Percentiles rank a stretch among this genome's conserved stretches.
phyloP scores from a whole-genome alignment of 1,140 invertebrate species.

The Campoletis sonorensis region DNA sequence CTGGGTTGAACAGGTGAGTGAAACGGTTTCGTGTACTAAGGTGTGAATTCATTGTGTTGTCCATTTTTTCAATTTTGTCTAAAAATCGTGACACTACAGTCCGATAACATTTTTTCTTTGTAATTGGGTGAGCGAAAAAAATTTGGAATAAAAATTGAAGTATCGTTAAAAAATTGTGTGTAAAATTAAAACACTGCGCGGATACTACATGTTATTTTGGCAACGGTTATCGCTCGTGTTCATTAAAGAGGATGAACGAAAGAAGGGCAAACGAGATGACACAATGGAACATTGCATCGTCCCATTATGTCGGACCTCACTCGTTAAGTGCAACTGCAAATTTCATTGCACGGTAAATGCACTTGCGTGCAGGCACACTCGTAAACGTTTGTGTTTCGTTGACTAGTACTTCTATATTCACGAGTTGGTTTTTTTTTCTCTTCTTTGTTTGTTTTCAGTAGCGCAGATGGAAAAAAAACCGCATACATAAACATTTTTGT shows the following conservation, averaged over 20 bases:
- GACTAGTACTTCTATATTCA: not conserved
- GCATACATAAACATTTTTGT: not conserved
- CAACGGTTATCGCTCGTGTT: too few species aligned
- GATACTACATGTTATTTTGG: too few species aligned
- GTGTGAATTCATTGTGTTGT: not conserved
- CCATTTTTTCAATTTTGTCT: too few species aligned
- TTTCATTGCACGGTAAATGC: constrained; percentile 53
- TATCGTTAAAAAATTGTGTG: too few species aligned
- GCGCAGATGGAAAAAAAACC: not conserved
- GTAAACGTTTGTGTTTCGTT: not conserved
- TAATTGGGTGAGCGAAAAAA: too few species aligned
- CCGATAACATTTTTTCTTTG: too few species aligned
- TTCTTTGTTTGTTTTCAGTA: not conserved
- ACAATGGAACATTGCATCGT: constrained; percentile 49
- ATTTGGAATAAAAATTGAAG: too few species aligned
- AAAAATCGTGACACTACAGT: too few species aligned
- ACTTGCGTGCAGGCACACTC: constrained; percentile 44
- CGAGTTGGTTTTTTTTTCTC: not conserved
- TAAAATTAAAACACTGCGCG: too few species aligned
- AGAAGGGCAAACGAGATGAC: not conserved
- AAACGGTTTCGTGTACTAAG: not conserved
- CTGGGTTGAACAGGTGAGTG: not conserved
- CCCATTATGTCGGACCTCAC: constrained; percentile 42
- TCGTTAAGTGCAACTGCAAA: constrained; percentile 51
- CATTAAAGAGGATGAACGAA: not conserved